A percentile compares a stretch with the other conserved stretches of the same genome.
These are phyloP conservation scores for Polypterus bichir DNA, from an alignment of 2,113 vertebrate genomes.

Conservation along the genomic window DNA sequence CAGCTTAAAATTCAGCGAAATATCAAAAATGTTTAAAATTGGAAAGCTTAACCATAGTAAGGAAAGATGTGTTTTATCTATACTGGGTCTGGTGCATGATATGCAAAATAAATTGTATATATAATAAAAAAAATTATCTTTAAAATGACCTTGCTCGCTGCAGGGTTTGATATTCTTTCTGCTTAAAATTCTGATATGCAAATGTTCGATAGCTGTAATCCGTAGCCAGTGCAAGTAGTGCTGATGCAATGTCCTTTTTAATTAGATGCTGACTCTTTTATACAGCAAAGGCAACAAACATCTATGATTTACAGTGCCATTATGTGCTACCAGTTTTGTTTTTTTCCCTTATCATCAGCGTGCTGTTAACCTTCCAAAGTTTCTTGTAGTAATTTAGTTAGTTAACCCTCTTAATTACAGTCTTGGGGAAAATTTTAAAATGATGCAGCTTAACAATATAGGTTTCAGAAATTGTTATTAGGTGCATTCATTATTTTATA, in stretches of 20 bases:
- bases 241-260: conserved; percentile 13
- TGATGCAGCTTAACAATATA: no score
- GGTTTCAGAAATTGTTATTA: no score
- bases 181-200: conserved; percentile 56
- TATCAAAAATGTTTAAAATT: conserved; percentile 49
- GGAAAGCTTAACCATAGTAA: conserved; percentile 27
- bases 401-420: no score
- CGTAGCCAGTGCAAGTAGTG: conserved; percentile 29
- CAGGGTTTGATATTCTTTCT: conserved; percentile 59
- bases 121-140: conserved; percentile 47
- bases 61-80: conserved; percentile 32
- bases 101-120: conserved; percentile 50
- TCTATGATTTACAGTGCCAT: background rate
- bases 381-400: no score
- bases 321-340: no score
- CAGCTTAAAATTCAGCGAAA: background rate
- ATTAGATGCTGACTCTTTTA: conserved; percentile 2
- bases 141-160: conserved; percentile 61
- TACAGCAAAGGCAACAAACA: background rate
- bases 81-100: conserved; percentile 41
- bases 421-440: no score
- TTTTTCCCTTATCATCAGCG: no score
- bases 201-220: conserved; percentile 54
- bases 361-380: no score
- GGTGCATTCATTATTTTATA: no score